phyloP scores from a whole-genome alignment of 2,113 vertebrate species.

The Trichomycterus rosablanca region DNA sequence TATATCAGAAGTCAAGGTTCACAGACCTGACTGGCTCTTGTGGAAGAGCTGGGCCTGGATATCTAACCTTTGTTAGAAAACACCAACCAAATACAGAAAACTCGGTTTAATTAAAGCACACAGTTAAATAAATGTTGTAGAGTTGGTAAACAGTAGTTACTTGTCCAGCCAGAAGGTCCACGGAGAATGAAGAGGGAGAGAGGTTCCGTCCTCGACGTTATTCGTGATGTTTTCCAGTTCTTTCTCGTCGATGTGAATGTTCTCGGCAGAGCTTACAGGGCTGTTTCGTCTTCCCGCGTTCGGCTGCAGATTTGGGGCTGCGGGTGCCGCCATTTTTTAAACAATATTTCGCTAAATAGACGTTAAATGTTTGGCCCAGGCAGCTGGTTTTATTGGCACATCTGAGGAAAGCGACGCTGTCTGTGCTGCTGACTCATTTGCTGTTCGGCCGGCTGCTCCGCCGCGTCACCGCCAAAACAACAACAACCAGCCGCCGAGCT shows the following conservation, averaged over 20 bases:
- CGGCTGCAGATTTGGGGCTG: conserved; percentile 59
- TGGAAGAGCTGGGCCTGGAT: background rate
- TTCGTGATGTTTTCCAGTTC: conserved; percentile 59
- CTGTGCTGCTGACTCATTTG: conserved; percentile 67
- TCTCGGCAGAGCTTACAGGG: conserved; percentile 56
- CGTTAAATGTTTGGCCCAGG: background rate
- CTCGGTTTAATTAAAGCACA: background rate
- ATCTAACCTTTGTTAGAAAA: conserved; percentile 11
- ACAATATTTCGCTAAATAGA: background rate
- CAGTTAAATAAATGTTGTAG: background rate
- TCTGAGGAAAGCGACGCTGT: conserved; percentile 40
- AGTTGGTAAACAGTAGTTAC: conserved; percentile 36
- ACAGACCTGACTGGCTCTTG: background rate
- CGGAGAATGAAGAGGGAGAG: conserved; percentile 69
- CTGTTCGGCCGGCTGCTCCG: conserved; percentile 46
- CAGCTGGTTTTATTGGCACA: conserved; percentile 34
- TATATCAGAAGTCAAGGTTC: background rate
- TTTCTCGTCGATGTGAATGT: conserved; percentile 61
- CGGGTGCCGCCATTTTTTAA: conserved; percentile 62
- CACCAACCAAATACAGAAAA: background rate
- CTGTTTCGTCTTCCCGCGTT: conserved; percentile 55
- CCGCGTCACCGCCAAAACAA: conserved; percentile 59
- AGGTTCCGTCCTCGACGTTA: conserved; percentile 49
- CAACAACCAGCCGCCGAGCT: conserved; percentile 35
- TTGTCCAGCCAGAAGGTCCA: conserved; percentile 77